Conservation (phyloP, 2,797 vertebrate genomes). For the Brachymystax lenok region DNA sequence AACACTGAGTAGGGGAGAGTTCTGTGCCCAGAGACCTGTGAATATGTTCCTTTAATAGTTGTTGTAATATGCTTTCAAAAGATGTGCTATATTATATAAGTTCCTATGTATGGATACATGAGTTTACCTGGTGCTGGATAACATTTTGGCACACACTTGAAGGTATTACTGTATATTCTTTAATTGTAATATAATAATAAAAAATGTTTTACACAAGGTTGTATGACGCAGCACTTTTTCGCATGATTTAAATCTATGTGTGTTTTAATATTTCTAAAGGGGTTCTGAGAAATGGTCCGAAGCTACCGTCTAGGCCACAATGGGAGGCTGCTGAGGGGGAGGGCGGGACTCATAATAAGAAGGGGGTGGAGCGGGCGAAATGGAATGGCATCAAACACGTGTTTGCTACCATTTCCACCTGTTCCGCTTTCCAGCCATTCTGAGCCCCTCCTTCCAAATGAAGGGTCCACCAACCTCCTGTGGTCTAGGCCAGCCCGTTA, state of each 20-base stretch:
- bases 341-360: background rate
- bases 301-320: background rate
- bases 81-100: constrained; percentile 71
- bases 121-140: constrained; percentile 76
- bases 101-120: constrained; percentile 56
- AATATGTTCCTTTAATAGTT: constrained; percentile 75
- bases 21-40: constrained; percentile 84
- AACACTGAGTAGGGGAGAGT: constrained; percentile 69
- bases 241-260: background rate
- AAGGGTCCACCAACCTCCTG: too few species aligned
- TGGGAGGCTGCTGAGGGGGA: background rate
- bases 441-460: too few species aligned
- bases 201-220: constrained; percentile 80
- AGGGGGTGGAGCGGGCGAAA: too few species aligned
- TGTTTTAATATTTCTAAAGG: background rate
- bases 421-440: too few species aligned
- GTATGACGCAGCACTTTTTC: constrained; percentile 41
- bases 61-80: constrained; percentile 74
- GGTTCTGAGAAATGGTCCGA: background rate
- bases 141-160: constrained; percentile 72
- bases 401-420: too few species aligned
- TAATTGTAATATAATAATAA: constrained; percentile 90
- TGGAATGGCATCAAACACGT: too few species aligned
- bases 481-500: too few species aligned
- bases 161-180: constrained; percentile 80